Conservation (phyloP, 2,113 vertebrate genomes). For the Neodontobutis hainanensis region DNA sequence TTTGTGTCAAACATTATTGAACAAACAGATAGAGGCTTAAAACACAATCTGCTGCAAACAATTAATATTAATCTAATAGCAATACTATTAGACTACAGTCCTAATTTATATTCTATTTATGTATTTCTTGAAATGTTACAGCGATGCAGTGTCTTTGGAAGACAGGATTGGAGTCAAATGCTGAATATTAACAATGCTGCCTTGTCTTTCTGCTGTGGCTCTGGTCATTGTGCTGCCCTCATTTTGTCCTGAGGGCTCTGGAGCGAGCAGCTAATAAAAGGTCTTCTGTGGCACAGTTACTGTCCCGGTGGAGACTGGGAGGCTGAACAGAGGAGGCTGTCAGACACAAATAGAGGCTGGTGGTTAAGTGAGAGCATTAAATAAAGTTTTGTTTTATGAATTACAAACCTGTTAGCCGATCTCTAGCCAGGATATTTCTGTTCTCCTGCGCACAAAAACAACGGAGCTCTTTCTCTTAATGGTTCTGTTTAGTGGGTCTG, state of each 20-base stretch:
- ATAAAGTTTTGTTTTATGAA: constrained; percentile 39
- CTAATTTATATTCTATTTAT: no score
- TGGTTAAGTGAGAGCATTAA: constrained; percentile 49
- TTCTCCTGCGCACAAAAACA: background rate
- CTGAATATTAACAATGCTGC: no score
- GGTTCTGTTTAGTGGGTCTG: background rate
- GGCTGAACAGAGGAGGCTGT: constrained; percentile 39
- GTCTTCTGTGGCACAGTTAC: constrained; percentile 44
- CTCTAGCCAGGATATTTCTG: constrained; percentile 21
- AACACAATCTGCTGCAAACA: no score
- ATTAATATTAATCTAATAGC: no score
- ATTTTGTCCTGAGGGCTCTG: constrained; percentile 42
- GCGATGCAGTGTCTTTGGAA: no score
- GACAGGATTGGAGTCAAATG: no score
- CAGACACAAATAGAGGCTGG: constrained; percentile 45
- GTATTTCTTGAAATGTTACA: no score
- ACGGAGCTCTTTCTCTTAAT: background rate
- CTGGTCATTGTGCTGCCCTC: background rate
- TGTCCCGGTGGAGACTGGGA: constrained; percentile 43
- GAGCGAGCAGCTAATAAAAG: constrained; percentile 54
- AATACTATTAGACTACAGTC: no score
- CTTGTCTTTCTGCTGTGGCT: background rate
- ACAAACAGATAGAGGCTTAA: no score
- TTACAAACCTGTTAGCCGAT: constrained; percentile 5
- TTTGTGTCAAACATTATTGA: no score